A percentile compares a stretch with the other conserved stretches of the same genome.
phyloP scores from a whole-genome alignment of 1,140 invertebrate genomes.

The Zaprionus ghesquierei region DNA sequence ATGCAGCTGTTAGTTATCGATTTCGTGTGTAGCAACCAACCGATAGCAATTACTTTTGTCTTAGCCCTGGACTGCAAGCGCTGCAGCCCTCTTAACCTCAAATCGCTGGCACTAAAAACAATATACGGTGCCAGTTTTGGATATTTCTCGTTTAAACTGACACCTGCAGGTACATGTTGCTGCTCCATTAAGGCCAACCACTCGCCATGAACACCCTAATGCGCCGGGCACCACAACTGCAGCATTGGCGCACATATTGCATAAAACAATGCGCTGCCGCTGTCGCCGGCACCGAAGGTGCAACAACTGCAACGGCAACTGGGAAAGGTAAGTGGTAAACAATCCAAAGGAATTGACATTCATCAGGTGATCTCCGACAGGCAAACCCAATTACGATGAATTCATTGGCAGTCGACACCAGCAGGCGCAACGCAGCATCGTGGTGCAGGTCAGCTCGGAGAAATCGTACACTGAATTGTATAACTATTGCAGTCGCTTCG shows the following conservation, averaged over 20 bases:
- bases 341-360: not conserved
- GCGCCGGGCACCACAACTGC: slow-evolving; percentile 47
- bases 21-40: not conserved
- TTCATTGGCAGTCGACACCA: slow-evolving; percentile 60
- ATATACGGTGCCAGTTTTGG: slow-evolving; percentile 10
- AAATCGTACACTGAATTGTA: slow-evolving; percentile 86
- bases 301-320: not conserved
- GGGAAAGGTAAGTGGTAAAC: slow-evolving; percentile 12
- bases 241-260: slow-evolving; percentile 60
- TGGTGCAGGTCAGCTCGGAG: slow-evolving; percentile 86
- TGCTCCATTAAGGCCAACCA: slow-evolving; percentile 1
- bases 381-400: slow-evolving; percentile 58
- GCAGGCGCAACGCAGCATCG: slow-evolving; percentile 83
- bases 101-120: slow-evolving; percentile 25
- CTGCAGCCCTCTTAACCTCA: slow-evolving; percentile 55
- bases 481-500: slow-evolving; percentile 86
- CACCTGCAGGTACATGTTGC: slow-evolving; percentile 30
- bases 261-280: slow-evolving; percentile 45
- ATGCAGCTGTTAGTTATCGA: not conserved
- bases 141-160: slow-evolving; percentile 9
- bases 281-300: slow-evolving; percentile 23
- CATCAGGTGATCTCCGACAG: slow-evolving; percentile 10
- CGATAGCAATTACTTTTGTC: not conserved
- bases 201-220: slow-evolving; percentile 59
- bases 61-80: not conserved